Conservation (phyloP, 2,888 invertebrate species). For the Agrotis puta region DNA sequence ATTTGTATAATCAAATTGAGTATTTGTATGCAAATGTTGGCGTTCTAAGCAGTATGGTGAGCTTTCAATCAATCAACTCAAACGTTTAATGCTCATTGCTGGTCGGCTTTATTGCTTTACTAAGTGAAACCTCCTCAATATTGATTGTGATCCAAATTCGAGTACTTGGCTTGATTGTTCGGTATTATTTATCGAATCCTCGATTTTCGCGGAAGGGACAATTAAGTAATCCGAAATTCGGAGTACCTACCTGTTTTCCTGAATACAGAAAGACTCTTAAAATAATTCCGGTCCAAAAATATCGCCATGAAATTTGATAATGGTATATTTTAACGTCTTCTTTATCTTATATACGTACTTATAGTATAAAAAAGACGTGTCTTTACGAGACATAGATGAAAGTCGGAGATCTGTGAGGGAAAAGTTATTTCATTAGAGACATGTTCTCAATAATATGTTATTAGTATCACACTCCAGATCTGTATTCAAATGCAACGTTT, state of each 20-base stretch:
- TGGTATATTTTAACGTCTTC: neutral
- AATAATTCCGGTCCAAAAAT: neutral
- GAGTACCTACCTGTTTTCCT: neutral
- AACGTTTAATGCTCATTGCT: slow-evolving; percentile 2
- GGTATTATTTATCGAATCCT: neutral
- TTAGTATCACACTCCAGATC: slow-evolving; percentile 57
- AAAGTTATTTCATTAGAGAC: slow-evolving; percentile 44
- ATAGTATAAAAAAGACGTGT: neutral
- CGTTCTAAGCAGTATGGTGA: slow-evolving; percentile 12
- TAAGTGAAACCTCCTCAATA: neutral
- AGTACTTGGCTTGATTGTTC: neutral
- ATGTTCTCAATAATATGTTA: slow-evolving; percentile 58
- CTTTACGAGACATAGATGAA: slow-evolving; percentile 14
- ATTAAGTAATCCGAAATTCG: neutral
- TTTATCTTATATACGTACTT: neutral
- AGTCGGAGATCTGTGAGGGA: slow-evolving; percentile 15
- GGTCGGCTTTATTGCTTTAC: slow-evolving; percentile 1
- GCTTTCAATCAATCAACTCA: slow-evolving; percentile 44
- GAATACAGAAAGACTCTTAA: too few species aligned
- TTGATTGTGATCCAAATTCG: slow-evolving; percentile 18
- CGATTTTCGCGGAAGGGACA: neutral
- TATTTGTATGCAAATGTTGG: slow-evolving; percentile 52
- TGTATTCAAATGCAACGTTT: slow-evolving; percentile 62
- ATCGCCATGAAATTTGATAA: neutral
- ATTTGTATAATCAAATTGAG: slow-evolving; percentile 61